Evolutionary conservation across 1,140 invertebrate genomes (phyloP), one percentile per base, ranked within the genome.

Genomic region (Lasioglossum albipes): DNA sequence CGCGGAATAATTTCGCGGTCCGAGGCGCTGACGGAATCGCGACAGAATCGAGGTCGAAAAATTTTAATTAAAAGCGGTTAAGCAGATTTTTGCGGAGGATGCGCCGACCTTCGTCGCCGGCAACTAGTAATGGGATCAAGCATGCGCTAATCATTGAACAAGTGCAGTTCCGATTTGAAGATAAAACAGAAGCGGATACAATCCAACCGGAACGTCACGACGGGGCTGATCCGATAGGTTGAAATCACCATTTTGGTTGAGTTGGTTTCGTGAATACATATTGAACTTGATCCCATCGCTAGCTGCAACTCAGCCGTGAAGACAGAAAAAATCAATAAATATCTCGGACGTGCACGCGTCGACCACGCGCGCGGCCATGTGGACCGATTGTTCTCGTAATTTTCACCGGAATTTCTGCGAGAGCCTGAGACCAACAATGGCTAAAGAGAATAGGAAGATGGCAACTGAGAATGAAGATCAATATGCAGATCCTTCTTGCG

Each of bases 261-360:
- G 36, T 36, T 36, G 36, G 36, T 36, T 5, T 36, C 36, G 36
- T 36, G 36, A 5, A 36, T 5, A 36, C 36, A 36, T 36, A 36
- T 36, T 36, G 36, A 36, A 36, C 36, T 36, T 36, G 36, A 36
- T 36, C 36, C 36, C 36, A 36, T 36, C 36, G 36, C 36, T 36
- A 36, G 36, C 36, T 36, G 27, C 66, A 62, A 42, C 36, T 69
- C 36, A 18, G 59, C 54, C 41, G 49, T 76, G 36, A 62, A 69
- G 41, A 62, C 22, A 49, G 18, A 62, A 69, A 36, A 69, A 69
- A 77, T 77, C 75, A 62, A 77, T 77, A 77, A 77, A 77, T 77
- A 77, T 77, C 66, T 77, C 42, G 54, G 54, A 69, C 66, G 66
- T 69, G 75, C 57, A 77, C 27, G n/a, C 75, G 16, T 7, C 36